Evolutionary conservation across 2,113 vertebrate genomes (phyloP), one percentile per base, ranked within the genome.

Genomic region (Tachycineta bicolor): DNA sequence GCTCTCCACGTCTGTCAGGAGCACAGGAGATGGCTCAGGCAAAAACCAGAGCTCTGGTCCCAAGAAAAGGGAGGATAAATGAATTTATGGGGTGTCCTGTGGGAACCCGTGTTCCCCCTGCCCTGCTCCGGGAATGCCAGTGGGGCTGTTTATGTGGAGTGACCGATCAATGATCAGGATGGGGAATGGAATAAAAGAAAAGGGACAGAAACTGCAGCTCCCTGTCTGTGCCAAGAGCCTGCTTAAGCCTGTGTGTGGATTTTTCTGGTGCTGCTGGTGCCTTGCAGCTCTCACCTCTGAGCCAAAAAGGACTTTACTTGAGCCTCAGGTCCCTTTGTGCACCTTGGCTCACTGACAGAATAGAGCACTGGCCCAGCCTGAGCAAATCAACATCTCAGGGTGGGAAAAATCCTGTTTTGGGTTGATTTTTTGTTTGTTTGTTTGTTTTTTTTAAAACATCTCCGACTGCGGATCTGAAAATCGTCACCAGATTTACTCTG

Each of bases 21-120:
- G 68, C 31, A 3, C 2, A 8, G 67, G 62, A 18, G 31, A 7
- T 1, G 5, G 43, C 46, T 14, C 39, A 15, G 60, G 46, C 60
- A 39, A 39, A 4, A 3, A 14, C 3, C n/a, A 49, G 26, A 31
- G 46, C 9, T 29, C 50, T 55, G 69, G 2, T 12, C 31, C 63
- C 28, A 10, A 8, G 56, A 3, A 43, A 16, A 14, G 10, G 8
- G 19, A 65, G n/a, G 17, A 26, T 14, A 21, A 21, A 56, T 19
- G 4, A 6, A 21, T 21, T 0, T 2, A 6, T 0, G 6, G 28
- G 24, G 9, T 2, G 4, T 17, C 10, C 77, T 1, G 0, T 23
- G 53, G 31, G 44, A 19, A 4, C 3, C 28, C 0, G 0, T 6
- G 41, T 2, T 43, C 11, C 29, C 21, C 25, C 21, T 9, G 43